phyloP scores from a whole-genome alignment of 92 coral and sea anemone species.

The Chrysogorgia sp. region DNA sequence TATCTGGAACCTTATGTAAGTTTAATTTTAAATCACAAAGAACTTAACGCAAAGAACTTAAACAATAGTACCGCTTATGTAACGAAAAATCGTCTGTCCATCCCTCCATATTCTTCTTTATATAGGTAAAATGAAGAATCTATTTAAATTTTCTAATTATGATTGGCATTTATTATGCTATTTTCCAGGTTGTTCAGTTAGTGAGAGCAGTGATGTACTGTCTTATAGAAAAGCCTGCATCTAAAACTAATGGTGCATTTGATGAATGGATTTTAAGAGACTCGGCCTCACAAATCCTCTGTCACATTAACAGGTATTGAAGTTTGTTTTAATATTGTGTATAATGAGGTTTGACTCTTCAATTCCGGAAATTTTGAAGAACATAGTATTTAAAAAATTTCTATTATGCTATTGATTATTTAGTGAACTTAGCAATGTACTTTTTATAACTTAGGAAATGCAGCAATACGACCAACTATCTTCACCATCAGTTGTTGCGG shows the following conservation, averaged over 20 bases:
- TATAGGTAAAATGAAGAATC: not conserved
- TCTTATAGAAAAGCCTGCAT: conserved; percentile 44
- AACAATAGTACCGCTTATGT: not conserved
- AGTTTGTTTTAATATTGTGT: not conserved
- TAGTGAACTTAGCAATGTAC: too few relatives aligned
- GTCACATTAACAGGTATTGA: conserved; percentile 79
- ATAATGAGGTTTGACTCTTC: not conserved
- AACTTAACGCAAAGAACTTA: not conserved
- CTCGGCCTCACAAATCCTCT: conserved; percentile 80
- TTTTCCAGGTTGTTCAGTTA: conserved; percentile 83
- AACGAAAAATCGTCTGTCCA: too few relatives aligned
- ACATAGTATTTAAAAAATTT: not conserved
- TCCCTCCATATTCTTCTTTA: not conserved
- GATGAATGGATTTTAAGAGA: conserved; percentile 94
- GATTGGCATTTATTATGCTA: not conserved
- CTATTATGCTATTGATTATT: too few relatives aligned
- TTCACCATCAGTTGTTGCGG: conserved; percentile 86
- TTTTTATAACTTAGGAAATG: conserved; percentile 67
- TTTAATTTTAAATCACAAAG: not conserved
- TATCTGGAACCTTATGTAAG: conserved; percentile 93
- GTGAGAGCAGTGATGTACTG: conserved; percentile 97
- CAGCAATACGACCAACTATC: conserved; percentile 87
- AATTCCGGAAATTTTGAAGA: not conserved
- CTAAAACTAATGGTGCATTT: not conserved
- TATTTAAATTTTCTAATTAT: too few relatives aligned